Base-by-base conservation (phyloP, 2,888 invertebrate genomes). In the Camponotus fellah region DNA sequence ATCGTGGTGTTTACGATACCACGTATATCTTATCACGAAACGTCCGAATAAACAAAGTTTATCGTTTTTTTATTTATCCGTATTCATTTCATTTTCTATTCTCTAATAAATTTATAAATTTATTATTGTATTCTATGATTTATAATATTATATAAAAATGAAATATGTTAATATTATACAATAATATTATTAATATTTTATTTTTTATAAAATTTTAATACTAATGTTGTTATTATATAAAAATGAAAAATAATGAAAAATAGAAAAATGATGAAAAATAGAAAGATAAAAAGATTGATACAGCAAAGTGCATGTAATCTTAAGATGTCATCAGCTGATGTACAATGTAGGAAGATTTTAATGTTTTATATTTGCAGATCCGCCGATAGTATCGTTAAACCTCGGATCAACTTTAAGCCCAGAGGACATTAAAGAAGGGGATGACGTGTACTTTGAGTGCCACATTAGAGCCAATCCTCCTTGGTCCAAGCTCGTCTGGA, bases 361-460 rank as follows among this genome's bases (percentile, higher is more conserved):
- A 92, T 93, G 21, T 62, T 60, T 72, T 80, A 5, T 56, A 60
- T 14, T 96, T 95, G 37, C 96, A 98, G 98, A 98, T 96, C 97
- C 98, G 17, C 98, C 98, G 69, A 97, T 98, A 93, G 98, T 98
- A 86, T 96, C 97, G 79, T 95, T 98, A 91, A 96, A 97, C 85
- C 96, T 98, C 89, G 98, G 98, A 93, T 97, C 97, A 93, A 98
- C 98, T 83, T 96, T 98, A 90, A 97, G 97, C 92, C 97, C 98
- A 83, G 97, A 97, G 89, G 98, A 98, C 95, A 98, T 98, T 95
- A 98, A 98, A 95, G 98, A 98, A 95, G 98, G 98, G 75, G 98
- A 98, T 93, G 98, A 98, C 95, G 98, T 98, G 85, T 98, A 98
- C 96, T 98, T 98, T 95, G 98, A 98, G 95, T 98, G 98, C 95